phyloP scores from a whole-genome alignment of 2,888 invertebrate species.

The Poecilobothrus nobilitatus region DNA sequence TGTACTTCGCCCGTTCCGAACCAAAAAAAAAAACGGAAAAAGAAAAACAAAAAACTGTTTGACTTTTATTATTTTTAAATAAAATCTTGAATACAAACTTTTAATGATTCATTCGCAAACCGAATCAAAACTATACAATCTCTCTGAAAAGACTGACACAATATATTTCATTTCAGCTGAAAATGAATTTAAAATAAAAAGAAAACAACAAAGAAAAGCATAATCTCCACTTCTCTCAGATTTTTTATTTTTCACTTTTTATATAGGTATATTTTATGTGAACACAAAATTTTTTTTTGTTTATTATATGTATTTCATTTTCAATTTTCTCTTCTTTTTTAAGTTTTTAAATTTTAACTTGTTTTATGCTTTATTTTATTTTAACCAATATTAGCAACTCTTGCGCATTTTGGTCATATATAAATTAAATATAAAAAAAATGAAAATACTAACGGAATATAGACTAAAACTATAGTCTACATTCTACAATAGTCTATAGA shows the following conservation, averaged over 20 bases:
- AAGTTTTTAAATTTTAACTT: not conserved
- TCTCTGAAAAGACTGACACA: not conserved
- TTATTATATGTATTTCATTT: not conserved
- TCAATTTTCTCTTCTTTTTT: not conserved
- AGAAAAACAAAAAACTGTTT: too few species aligned
- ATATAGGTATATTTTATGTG: not conserved
- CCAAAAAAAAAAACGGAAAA: not conserved
- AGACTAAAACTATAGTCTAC: too few species aligned
- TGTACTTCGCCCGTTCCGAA: not conserved
- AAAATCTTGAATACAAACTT: not conserved
- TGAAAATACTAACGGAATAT: too few species aligned
- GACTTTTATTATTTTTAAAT: not conserved
- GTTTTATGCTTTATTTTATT: not conserved
- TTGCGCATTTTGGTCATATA: not conserved
- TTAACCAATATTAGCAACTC: not conserved
- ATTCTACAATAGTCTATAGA: too few species aligned
- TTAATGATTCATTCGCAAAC: not conserved
- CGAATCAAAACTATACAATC: not conserved
- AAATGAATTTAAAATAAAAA: not conserved
- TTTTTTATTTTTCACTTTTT: not conserved
- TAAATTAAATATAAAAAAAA: not conserved
- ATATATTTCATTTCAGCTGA: not conserved
- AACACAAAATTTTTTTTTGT: not conserved
- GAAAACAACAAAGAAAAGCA: not conserved
- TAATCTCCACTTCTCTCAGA: not conserved